A percentile compares a stretch with the other conserved stretches of the same genome.
Evolutionary conservation across 2,113 vertebrate genomes (phyloP).

Genomic region (Dromiciops gliroides): DNA sequence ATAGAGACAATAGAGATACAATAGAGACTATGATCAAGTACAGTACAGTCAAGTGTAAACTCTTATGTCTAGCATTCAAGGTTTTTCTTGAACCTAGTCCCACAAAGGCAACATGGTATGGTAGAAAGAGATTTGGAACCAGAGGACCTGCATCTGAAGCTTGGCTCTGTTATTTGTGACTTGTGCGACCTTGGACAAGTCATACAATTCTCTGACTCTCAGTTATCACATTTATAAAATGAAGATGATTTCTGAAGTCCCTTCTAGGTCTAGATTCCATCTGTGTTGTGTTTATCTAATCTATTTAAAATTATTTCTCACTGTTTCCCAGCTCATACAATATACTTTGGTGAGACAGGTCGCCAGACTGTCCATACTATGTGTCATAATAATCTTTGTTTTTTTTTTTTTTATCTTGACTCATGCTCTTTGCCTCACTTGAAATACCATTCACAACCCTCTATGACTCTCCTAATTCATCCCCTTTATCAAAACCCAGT

Average conservation of each 20-base stretch:
- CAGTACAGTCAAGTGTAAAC: background rate
- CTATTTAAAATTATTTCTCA: background rate
- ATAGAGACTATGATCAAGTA: too few species aligned
- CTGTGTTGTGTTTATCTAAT: background rate
- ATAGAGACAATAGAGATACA: too few species aligned
- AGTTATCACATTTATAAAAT: background rate
- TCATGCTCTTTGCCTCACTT: background rate
- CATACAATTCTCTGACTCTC: background rate
- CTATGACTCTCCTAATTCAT: background rate
- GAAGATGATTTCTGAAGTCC: background rate
- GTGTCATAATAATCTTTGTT: background rate
- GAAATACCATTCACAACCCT: background rate
- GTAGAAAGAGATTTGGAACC: background rate
- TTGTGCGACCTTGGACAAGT: background rate
- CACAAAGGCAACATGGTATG: background rate
- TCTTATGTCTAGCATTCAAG: background rate
- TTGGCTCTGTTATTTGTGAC: background rate
- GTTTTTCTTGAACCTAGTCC: background rate
- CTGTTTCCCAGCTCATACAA: background rate
- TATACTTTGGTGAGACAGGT: background rate
- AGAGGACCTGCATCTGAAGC: background rate
- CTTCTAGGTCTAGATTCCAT: background rate
- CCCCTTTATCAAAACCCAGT: background rate
- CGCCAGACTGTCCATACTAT: background rate
- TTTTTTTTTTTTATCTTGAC: background rate